These are phyloP conservation scores for Phycodurus eques DNA, from an alignment of 2,113 vertebrate genomes.

Conservation along the genomic window DNA sequence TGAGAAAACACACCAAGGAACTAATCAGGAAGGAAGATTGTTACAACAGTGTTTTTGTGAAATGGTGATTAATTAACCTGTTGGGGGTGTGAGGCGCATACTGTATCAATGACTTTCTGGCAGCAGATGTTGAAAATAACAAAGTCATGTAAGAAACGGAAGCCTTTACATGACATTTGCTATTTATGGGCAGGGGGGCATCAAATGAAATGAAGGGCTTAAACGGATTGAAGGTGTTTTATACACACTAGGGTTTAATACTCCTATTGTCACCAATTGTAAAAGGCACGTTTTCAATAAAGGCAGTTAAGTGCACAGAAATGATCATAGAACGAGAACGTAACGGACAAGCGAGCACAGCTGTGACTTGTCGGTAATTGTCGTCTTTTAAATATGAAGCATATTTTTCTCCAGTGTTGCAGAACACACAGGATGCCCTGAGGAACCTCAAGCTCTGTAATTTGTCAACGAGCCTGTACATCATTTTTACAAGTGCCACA, in stretches of 20 bases:
- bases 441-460: conserved; percentile 1
- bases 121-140: background rate
- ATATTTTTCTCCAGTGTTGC: conserved; percentile 1
- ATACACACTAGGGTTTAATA: background rate
- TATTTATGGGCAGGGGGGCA: background rate
- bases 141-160: background rate
- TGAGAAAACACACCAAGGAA: background rate
- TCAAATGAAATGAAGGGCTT: background rate
- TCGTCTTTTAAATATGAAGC: background rate
- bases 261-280: background rate
- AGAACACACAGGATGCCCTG: conserved; percentile 8
- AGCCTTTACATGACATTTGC: background rate
- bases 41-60: conserved; percentile 15
- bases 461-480: background rate
- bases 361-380: background rate
- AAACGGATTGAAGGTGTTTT: background rate
- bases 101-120: background rate
- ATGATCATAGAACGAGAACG: background rate
- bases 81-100: conserved; percentile 13
- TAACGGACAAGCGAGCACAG: background rate
- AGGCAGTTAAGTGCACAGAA: background rate
- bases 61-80: conserved; percentile 46
- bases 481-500: conserved; percentile 4
- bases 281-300: background rate
- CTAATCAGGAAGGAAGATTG: conserved; percentile 13